Evolutionary conservation across 2,113 vertebrate genomes (phyloP).

Genomic region (Okapia johnstoni): DNA sequence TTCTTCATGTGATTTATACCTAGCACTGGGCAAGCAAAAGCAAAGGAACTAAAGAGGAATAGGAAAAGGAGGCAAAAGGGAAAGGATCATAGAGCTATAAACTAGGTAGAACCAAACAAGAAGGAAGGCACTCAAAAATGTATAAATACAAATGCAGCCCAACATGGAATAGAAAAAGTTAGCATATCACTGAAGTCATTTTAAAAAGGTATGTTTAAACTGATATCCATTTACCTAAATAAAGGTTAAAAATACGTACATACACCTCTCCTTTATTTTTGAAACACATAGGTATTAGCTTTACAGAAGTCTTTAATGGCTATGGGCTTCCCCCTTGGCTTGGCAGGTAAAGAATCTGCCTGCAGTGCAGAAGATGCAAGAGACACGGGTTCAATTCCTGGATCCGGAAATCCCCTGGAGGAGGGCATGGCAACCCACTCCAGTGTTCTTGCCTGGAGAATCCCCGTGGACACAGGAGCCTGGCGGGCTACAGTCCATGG

Average conservation of each 20-base stretch:
- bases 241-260: not conserved
- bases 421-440: not conserved
- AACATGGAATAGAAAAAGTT: not conserved
- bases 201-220: not conserved
- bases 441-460: not conserved
- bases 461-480: not conserved
- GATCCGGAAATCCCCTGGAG: not conserved
- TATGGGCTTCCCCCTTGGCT: not conserved
- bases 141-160: not conserved
- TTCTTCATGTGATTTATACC: slow-evolving; percentile 6
- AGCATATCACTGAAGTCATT: not conserved
- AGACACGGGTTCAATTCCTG: not conserved
- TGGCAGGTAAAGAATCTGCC: not conserved
- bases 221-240: not conserved
- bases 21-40: not conserved
- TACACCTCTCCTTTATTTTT: not conserved
- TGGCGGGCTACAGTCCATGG: fast-evolving
- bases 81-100: not conserved
- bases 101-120: not conserved
- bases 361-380: not conserved
- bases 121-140: not conserved
- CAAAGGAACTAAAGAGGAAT: not conserved
- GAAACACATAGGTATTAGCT: not conserved
- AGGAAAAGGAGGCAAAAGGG: not conserved
- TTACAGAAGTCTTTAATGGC: not conserved